Base-by-base conservation (phyloP, 2,113 vertebrate species). In the Zosterops borbonicus region DNA sequence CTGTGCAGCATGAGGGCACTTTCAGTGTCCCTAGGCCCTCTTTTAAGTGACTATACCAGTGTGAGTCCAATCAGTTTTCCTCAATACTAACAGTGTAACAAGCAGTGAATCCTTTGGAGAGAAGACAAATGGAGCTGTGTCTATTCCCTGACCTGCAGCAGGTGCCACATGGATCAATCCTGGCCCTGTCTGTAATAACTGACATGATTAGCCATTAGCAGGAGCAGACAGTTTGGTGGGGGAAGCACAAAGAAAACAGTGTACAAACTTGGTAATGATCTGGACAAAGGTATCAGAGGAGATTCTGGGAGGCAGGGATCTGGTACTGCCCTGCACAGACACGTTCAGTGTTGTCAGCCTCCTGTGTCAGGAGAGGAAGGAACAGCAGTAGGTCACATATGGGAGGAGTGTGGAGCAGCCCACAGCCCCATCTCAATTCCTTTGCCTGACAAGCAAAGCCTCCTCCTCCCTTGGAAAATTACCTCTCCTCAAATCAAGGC, bases 51-150 rank as follows among this genome's bases (percentile, higher is more conserved):
- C 91, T 89, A 9, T 9, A 64, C 5, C 53, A 31, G 87, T 79
- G 28, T 35, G 82, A 91, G 58, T 65, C 91, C 81, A 71, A 80
- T 95, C 89, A 89, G 46, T 94, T 94, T 86, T 93, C 58, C 76
- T 68, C 39, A 37, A 39, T 56, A 6, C 82, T 93, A 83, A 27
- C 39, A 71, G 87, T 31, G 50, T 88, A 92, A 94, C 83, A 74
- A 90, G 89, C 93, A 85, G 63, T 46, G 91, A 87, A 85, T 90
- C 78, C 91, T 91, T 85, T 35, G 83, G 89, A 92, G 91, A 35
- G 68, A 65, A 91, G 94, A 91, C 91, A 83, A 89, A 96, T 95
- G 93, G 86, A 95, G 55, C 82, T 87, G 70, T 59, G 58, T 92
- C 23, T 74, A 0, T 92, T 91, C 60, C 44, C 49, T 90, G 90